Base-by-base conservation (phyloP, 2,888 invertebrate species). In the Clunio marinus region DNA sequence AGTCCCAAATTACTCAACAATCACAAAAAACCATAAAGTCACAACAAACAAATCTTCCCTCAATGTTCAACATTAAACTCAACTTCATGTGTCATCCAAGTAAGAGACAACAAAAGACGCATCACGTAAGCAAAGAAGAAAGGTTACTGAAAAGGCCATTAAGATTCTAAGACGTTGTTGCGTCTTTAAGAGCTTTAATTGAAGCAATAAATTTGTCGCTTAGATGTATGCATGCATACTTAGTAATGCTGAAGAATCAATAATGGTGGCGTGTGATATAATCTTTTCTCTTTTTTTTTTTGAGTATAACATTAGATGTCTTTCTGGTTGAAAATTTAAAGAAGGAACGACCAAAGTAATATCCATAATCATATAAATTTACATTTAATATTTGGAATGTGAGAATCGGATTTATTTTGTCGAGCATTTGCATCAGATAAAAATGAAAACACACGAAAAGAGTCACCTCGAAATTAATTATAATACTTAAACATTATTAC, bases 191-290 rank as follows among this genome's bases (percentile, higher is more conserved):
- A 32, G 35, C 32, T 60, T 60, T 60, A 60, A 60, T 60, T 60
- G 60, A 60, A 60, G 60, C 60, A 28, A 60, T 60, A 60, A 60
- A 60, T 60, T 60, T 60, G 60, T 60, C 60, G 60, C 60, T 60
- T 35, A 35, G 60, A 32, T 32, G 60, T 20, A 7, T 2, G n/a
- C n/a, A n/a, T n/a, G n/a, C n/a, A n/a, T n/a, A n/a, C n/a, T n/a
- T n/a, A n/a, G 20, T 2, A 13, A 13, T 24, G 25, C 15, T 24
- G 51, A 17, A 22, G 51, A 51, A 51, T 51, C 20, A 51, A 51
- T 60, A 37, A 35, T 37, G 60, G 25, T 58, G 25, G 27, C 41
- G 5, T 60, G 60, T 17, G 60, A 60, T 60, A 15, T 60, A 60
- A 60, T 60, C 60, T 60, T 20, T 35, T 27, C 51, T 41, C n/a